These are phyloP conservation scores for Helogale parvula DNA, from an alignment of 2,113 vertebrate species.

Conservation along the genomic window DNA sequence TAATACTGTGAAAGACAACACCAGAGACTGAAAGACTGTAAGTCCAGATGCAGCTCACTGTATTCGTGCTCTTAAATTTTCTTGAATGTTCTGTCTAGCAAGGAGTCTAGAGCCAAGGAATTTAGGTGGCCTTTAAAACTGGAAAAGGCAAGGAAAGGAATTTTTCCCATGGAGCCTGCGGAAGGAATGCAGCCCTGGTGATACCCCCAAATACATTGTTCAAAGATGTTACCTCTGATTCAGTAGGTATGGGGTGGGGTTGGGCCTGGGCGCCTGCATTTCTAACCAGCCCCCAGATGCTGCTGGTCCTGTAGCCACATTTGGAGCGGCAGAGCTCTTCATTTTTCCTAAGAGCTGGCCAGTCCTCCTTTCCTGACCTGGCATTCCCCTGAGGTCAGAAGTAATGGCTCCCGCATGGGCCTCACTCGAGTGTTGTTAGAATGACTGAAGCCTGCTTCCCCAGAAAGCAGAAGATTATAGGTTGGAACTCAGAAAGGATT, in stretches of 20 bases:
- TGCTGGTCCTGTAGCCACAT: neutral
- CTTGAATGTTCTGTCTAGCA: neutral
- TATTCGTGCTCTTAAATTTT: neutral
- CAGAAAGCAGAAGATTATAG: neutral
- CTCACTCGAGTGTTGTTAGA: neutral
- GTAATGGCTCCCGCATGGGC: neutral
- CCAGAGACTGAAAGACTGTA: neutral
- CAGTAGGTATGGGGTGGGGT: neutral
- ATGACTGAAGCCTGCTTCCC: neutral
- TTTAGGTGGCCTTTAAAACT: too few relatives aligned
- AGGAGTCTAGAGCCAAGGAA: neutral
- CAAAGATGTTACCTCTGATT: neutral
- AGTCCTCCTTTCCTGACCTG: neutral
- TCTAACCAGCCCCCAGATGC: neutral
- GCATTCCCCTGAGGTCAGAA: neutral
- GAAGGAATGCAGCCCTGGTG: neutral
- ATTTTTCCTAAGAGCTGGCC: neutral
- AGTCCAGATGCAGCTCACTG: neutral
- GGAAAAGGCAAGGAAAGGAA: neutral
- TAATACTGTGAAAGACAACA: neutral
- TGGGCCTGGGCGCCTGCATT: neutral
- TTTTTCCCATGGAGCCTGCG: neutral
- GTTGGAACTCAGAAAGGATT: neutral
- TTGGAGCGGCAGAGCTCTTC: neutral
- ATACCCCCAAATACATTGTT: neutral